Percentiles rank a stretch among this genome's conserved stretches.
Evolutionary conservation across 1,140 invertebrate species (phyloP).

Genomic region (Orchesella cincta): DNA sequence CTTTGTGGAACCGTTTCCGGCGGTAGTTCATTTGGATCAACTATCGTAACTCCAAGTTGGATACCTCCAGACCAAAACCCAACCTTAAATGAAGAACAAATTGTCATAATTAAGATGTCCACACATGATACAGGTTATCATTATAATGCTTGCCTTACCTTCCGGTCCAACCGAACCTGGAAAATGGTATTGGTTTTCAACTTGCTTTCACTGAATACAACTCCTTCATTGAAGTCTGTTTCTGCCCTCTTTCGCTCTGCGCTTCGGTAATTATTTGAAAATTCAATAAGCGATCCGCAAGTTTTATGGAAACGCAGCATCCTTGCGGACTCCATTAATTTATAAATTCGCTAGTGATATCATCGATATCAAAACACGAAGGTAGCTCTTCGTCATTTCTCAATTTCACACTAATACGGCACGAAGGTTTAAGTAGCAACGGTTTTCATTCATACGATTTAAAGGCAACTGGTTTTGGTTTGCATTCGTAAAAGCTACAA

Average conservation of each 20-base stretch:
- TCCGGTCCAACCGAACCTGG: constrained; percentile 84
- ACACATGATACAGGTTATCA: constrained; percentile 26
- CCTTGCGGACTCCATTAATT: no score
- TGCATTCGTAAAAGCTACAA: no score
- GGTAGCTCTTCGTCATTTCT: no score
- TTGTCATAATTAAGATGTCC: background rate
- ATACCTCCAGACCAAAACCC: constrained; percentile 86
- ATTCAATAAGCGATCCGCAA: constrained; percentile 57
- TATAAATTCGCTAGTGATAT: no score
- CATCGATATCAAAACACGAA: no score
- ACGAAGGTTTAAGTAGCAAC: no score
- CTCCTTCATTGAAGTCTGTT: constrained; percentile 74
- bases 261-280: constrained; percentile 57
- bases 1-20: constrained; percentile 68
- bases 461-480: no score
- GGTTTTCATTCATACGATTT: no score
- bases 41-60: constrained; percentile 85
- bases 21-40: constrained; percentile 77
- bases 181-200: constrained; percentile 81
- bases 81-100: constrained; percentile 59
- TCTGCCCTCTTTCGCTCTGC: constrained; percentile 58
- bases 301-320: constrained; percentile 55
- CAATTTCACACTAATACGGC: no score
- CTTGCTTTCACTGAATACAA: constrained; percentile 80
- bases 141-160: constrained; percentile 68